Conservation (phyloP, 2,113 vertebrate species). For the Euleptes europaea region DNA sequence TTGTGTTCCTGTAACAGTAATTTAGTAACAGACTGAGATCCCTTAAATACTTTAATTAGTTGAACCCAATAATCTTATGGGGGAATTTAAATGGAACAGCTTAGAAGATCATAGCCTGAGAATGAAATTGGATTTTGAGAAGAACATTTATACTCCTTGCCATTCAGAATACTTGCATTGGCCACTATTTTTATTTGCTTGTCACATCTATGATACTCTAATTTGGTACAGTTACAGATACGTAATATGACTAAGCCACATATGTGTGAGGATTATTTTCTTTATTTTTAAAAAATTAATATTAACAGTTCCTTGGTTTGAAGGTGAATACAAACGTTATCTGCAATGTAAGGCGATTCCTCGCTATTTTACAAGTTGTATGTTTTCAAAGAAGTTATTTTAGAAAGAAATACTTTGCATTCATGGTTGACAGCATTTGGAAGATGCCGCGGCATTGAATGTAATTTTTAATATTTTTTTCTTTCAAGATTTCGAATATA, state of each 20-base stretch:
- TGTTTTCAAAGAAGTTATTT: background rate
- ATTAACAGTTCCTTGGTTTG: background rate
- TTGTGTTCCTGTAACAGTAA: background rate
- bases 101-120: slow-evolving; percentile 2
- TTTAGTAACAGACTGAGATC: background rate
- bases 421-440: background rate
- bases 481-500: too few relatives aligned
- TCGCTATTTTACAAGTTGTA: background rate
- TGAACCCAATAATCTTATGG: background rate
- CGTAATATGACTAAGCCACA: slow-evolving; percentile 10
- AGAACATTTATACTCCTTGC: background rate
- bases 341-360: background rate
- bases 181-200: background rate
- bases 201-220: slow-evolving; percentile 7
- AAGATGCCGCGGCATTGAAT: background rate
- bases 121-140: background rate
- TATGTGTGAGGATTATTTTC: background rate
- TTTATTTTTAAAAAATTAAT: background rate
- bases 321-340: background rate
- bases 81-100: background rate
- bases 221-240: slow-evolving; percentile 25
- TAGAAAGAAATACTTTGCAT: background rate
- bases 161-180: background rate
- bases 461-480: background rate
- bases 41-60: background rate